phyloP scores from a whole-genome alignment of 2,888 invertebrate genomes.

The Megastigmus dorsalis region DNA sequence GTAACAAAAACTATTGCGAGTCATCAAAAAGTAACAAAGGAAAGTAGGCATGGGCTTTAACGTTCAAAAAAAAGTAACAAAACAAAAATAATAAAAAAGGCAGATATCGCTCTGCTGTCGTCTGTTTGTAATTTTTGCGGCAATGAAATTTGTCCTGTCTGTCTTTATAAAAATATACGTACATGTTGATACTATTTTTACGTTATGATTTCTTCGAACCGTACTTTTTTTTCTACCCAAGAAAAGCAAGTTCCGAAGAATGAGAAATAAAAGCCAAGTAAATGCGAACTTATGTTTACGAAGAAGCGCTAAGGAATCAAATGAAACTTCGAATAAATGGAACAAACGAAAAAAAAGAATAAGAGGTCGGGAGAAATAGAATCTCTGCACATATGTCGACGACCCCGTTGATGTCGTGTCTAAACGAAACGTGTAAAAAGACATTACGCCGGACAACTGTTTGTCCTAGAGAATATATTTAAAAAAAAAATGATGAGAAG shows the following conservation, averaged over 20 bases:
- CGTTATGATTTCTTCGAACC: conserved; percentile 53
- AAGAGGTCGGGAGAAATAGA: conserved; percentile 44
- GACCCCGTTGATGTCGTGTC: conserved; percentile 44
- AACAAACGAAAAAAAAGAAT: conserved; percentile 46
- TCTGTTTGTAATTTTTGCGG: conserved; percentile 63
- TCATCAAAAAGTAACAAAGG: conserved; percentile 41
- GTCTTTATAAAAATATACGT: conserved; percentile 67
- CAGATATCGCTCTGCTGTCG: conserved; percentile 55
- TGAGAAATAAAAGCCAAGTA: conserved; percentile 22
- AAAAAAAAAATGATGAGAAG: conserved; percentile 26
- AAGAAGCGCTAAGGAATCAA: conserved; percentile 42
- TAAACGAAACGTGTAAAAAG: conserved; percentile 54
- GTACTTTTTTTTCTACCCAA: conserved; percentile 50
- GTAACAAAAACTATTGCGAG: conserved; percentile 35
- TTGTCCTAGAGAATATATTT: conserved; percentile 56
- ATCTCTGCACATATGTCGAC: conserved; percentile 45
- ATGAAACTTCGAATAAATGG: conserved; percentile 43
- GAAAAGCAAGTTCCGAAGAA: conserved; percentile 40
- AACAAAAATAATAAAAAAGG: conserved; percentile 36
- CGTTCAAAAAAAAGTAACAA: conserved; percentile 38
- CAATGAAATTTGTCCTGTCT: conserved; percentile 61
- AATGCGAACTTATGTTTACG: conserved; percentile 41
- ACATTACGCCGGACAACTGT: conserved; percentile 48
- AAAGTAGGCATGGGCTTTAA: conserved; percentile 53
- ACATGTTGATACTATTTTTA: conserved; percentile 64